A percentile compares a stretch with the other conserved stretches of the same genome.
phyloP scores from a whole-genome alignment of 2,888 invertebrate genomes.

The Cataglyphis livida region DNA sequence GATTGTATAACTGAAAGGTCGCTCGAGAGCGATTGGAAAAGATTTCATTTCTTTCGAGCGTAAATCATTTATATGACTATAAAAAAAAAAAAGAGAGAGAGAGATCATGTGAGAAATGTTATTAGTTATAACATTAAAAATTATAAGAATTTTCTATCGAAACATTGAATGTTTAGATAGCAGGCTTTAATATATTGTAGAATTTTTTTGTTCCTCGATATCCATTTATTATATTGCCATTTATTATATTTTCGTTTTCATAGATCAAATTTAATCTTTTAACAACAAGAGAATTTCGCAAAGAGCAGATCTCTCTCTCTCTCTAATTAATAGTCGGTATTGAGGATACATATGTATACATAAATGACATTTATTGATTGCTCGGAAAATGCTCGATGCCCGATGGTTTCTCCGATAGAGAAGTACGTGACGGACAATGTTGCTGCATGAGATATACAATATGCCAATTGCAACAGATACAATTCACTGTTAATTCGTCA shows the following conservation, averaged over 20 bases:
- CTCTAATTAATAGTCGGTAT: slow-evolving; percentile 11
- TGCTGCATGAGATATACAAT: slow-evolving; percentile 1
- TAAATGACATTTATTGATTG: slow-evolving; percentile 30
- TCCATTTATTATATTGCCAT: background rate
- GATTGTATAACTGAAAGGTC: background rate
- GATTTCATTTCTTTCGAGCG: slow-evolving; percentile 16
- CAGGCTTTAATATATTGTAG: background rate
- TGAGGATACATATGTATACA: background rate
- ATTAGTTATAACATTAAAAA: background rate
- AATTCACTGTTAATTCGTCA: slow-evolving; percentile 22
- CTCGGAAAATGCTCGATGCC: background rate
- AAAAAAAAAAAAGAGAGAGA: background rate
- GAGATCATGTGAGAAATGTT: background rate
- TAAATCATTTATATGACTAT: background rate
- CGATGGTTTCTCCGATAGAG: slow-evolving; percentile 20
- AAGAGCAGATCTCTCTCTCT: background rate
- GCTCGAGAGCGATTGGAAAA: slow-evolving; percentile 6
- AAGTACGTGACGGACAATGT: slow-evolving; percentile 14
- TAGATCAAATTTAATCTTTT: slow-evolving; percentile 1
- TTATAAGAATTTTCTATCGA: background rate
- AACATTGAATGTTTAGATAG: background rate
- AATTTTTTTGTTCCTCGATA: background rate
- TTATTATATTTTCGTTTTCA: background rate
- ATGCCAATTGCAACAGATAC: slow-evolving; percentile 15
- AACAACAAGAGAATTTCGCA: background rate